Percentiles rank a stretch among this genome's conserved stretches.
phyloP scores from a whole-genome alignment of 2,888 invertebrate species.

The Steinernema hermaphroditum region DNA sequence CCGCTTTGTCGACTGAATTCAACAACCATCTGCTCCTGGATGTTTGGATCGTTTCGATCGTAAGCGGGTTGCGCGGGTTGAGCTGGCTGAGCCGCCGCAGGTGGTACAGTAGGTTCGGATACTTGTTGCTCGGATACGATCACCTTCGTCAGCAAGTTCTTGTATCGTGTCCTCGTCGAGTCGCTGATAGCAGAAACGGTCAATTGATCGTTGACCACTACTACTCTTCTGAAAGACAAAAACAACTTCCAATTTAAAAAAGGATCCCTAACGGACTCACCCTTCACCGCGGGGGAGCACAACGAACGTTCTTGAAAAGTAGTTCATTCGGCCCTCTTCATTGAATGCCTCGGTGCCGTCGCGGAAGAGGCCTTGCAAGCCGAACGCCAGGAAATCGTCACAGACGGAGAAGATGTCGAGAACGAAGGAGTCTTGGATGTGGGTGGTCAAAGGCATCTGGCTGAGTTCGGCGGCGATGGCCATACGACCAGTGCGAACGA shows the following conservation, averaged over 20 bases:
- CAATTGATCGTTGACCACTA: constrained; percentile 68
- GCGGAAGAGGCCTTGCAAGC: constrained; percentile 83
- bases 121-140: neutral
- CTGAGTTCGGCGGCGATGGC: constrained; percentile 81
- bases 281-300: constrained; percentile 67
- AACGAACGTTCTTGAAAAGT: constrained; percentile 68
- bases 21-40: constrained; percentile 50
- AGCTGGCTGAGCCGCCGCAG: neutral
- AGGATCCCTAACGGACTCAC: too few species aligned
- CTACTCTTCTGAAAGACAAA: constrained; percentile 36
- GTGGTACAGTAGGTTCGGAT: too few species aligned
- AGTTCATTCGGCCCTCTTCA: constrained; percentile 60
- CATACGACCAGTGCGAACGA: constrained; percentile 67
- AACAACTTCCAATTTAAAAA: too few species aligned
- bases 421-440: constrained; percentile 83
- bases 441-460: constrained; percentile 82
- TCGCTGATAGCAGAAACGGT: constrained; percentile 70
- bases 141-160: constrained; percentile 41
- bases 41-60: constrained; percentile 42
- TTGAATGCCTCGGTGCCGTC: constrained; percentile 72
- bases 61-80: too few species aligned
- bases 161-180: constrained; percentile 51
- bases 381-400: constrained; percentile 74
- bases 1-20: constrained; percentile 51
- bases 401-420: constrained; percentile 80